Evolutionary conservation across 30 jellyfish, hydroid and myxozoan species (phyloP).

Genomic region (Phacellophora camtschatica): DNA sequence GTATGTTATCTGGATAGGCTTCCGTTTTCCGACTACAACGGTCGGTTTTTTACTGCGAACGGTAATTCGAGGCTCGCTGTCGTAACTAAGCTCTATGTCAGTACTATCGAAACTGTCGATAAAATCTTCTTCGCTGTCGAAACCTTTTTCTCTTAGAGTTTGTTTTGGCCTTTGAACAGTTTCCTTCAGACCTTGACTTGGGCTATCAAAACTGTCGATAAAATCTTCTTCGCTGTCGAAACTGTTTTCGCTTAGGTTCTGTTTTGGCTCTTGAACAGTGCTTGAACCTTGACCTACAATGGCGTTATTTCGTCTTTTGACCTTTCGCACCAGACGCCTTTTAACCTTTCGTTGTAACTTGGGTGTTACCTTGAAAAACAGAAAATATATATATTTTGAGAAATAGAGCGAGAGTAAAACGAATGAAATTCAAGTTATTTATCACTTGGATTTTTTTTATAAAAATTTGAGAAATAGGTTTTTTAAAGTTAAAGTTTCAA

Average conservation of each 20-base stretch:
- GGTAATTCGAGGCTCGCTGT: neutral
- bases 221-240: slow-evolving; percentile 21
- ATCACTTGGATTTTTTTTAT: no score
- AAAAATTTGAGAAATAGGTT: no score
- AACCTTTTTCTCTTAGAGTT: neutral
- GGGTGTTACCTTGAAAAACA: neutral
- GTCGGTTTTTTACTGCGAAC: neutral
- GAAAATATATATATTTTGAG: no score
- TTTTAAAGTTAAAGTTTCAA: no score
- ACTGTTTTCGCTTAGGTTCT: neutral
- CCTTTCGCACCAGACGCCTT: slow-evolving; percentile 37
- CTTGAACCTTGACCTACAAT: neutral
- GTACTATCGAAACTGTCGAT: no score
- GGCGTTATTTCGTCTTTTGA: slow-evolving; percentile 38
- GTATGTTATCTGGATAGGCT: neutral
- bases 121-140: slow-evolving; percentile 17
- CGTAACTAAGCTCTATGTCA: neutral
- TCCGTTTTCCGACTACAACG: slow-evolving; percentile 4
- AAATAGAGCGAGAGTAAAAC: neutral
- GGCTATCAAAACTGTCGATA: no score
- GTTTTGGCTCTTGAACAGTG: neutral
- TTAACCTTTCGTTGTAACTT: slow-evolving; percentile 45
- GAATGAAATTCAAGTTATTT: neutral
- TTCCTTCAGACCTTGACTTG: no score
- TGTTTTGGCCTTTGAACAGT: neutral